These are phyloP conservation scores for Metaphire vulgaris DNA, from an alignment of 1,140 invertebrate species.

Conservation along the genomic window DNA sequence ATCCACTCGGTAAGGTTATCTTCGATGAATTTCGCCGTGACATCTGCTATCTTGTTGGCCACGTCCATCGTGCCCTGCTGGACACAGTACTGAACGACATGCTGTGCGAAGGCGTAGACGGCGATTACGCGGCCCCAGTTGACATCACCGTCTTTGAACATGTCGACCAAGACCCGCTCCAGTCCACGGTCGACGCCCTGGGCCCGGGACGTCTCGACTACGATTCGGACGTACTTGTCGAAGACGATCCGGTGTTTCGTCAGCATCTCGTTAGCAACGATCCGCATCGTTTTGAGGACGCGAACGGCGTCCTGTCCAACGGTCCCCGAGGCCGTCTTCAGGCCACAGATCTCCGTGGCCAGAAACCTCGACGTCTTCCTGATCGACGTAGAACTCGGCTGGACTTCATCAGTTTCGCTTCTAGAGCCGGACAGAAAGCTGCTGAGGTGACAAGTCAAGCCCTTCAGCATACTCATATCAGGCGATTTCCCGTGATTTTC, in stretches of 20 bases:
- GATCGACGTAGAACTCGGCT: not conserved
- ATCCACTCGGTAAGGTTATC: constrained; percentile 52
- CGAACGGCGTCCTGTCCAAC: not conserved
- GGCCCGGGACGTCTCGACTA: too few relatives aligned
- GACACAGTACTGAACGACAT: constrained; percentile 54
- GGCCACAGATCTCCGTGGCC: not conserved
- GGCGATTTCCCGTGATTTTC: too few relatives aligned
- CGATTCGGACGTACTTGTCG: constrained; percentile 59
- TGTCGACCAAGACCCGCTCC: constrained; percentile 57
- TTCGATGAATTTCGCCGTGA: constrained; percentile 50
- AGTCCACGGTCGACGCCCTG: constrained; percentile 56
- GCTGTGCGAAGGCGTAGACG: constrained; percentile 59
- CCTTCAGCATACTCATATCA: not conserved
- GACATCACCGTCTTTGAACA: constrained; percentile 56
- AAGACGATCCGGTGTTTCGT: constrained; percentile 59
- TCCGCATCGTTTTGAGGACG: constrained; percentile 37
- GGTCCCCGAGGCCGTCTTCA: not conserved
- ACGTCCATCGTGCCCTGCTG: constrained; percentile 49
- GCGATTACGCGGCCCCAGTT: constrained; percentile 61
- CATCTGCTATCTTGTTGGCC: constrained; percentile 47
- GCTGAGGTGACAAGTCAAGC: not conserved
- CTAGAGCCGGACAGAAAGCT: not conserved
- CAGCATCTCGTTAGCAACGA: constrained; percentile 45
- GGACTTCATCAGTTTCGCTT: not conserved
- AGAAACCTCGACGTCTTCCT: not conserved